phyloP scores from a whole-genome alignment of 2,888 invertebrate genomes.

The Dinocampus coccinellae region DNA sequence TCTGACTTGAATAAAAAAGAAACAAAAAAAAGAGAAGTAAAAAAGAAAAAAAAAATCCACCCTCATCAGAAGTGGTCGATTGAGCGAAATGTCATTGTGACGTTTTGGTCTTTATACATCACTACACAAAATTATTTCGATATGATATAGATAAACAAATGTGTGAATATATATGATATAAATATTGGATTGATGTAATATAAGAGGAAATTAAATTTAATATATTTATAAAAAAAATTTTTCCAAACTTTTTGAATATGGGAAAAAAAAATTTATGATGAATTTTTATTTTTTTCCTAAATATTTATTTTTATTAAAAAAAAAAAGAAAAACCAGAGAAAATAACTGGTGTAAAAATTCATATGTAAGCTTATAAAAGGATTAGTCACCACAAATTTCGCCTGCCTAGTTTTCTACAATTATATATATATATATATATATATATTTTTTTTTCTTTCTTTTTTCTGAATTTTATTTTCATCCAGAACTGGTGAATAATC shows the following conservation, averaged over 20 bases:
- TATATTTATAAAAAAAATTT: too few species aligned
- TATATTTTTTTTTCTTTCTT: too few species aligned
- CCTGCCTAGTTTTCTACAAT: not conserved
- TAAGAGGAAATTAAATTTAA: too few species aligned
- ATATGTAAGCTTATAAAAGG: not conserved
- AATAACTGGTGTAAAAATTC: not conserved
- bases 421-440: too few species aligned
- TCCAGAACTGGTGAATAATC: not conserved
- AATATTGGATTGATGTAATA: too few species aligned
- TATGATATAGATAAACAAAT: not conserved
- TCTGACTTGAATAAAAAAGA: not conserved
- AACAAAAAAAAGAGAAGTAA: conserved; percentile 20
- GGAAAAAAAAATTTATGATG: too few species aligned
- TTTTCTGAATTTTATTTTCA: not conserved
- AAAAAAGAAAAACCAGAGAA: too few species aligned
- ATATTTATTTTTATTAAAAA: not conserved
- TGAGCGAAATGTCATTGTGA: conserved; percentile 19
- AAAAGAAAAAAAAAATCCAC: conserved; percentile 22
- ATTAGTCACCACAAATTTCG: not conserved
- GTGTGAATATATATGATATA: too few species aligned
- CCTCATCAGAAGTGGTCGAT: conserved; percentile 21
- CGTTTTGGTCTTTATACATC: conserved; percentile 34
- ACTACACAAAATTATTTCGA: not conserved
- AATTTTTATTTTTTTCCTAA: not conserved
- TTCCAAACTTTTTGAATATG: too few species aligned